A percentile compares a stretch with the other conserved stretches of the same genome.
These are phyloP conservation scores for Odontesthes bonariensis DNA, from an alignment of 2,113 vertebrate genomes.

Conservation along the genomic window DNA sequence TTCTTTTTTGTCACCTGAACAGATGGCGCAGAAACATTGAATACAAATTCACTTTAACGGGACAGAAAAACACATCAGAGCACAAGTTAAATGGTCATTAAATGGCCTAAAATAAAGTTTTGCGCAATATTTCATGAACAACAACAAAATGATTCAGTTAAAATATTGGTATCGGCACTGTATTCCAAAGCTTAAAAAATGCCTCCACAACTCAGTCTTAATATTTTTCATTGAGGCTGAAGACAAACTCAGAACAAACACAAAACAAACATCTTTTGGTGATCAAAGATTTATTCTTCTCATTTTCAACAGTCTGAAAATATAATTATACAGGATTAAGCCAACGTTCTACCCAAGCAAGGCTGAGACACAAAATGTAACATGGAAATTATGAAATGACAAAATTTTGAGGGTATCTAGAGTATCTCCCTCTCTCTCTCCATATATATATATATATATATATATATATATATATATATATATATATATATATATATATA, in stretches of 20 bases:
- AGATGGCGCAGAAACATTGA: too few relatives aligned
- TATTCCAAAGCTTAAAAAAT: too few relatives aligned
- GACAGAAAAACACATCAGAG: too few relatives aligned
- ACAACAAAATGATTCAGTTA: too few relatives aligned
- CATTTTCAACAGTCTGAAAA: constrained; percentile 77
- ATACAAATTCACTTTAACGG: too few relatives aligned
- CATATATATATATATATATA: constrained; percentile 71
- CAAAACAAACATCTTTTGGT: neutral
- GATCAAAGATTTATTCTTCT: constrained; percentile 77
- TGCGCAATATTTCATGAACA: too few relatives aligned
- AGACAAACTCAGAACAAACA: neutral
- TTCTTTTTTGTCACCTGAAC: too few relatives aligned
- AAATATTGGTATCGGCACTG: too few relatives aligned
- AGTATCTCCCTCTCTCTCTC: too few relatives aligned
- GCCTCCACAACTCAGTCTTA: too few relatives aligned
- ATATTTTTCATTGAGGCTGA: neutral
- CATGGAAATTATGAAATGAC: constrained; percentile 67
- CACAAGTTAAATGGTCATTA: too few relatives aligned
- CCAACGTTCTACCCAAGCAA: constrained; percentile 77
- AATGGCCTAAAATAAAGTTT: too few relatives aligned
- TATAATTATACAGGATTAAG: constrained; percentile 70
- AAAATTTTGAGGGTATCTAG: constrained; percentile 62
- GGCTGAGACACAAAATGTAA: constrained; percentile 70
- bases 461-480: constrained; percentile 73
- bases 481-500: constrained; percentile 74